Base-by-base conservation (phyloP, 2,113 vertebrate genomes). In the Onychostoma macrolepis region DNA sequence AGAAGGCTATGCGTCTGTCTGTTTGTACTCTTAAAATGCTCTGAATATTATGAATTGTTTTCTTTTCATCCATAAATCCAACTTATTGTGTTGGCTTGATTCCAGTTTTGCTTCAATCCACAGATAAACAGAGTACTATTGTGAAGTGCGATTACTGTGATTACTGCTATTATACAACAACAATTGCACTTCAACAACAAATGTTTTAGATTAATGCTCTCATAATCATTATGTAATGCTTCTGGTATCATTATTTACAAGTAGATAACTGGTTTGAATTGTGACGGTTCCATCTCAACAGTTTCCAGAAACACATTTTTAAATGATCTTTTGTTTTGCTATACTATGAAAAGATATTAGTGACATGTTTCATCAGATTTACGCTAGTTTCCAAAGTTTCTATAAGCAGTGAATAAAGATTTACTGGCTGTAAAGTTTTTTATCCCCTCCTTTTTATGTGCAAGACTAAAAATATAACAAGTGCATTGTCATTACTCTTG, bases 91-190 rank as follows among this genome's bases (percentile, higher is more conserved):
- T 63, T 61, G 78, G 78, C 21, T 76, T 43, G n/a, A 45, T 71
- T 74, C 15, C 7, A 41, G 53, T 63, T 38, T 80, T 63, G 30
- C 72, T 76, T 76, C 41, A 76, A 17, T 76, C 41, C 13, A 76
- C 36, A 15, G 78, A 80, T 61, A 17, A 63, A 80, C 33, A 61
- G 53, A 43, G 33, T n/a, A 41, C 78, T 63, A 63, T 80, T 63
- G 56, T 63, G 24, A 17, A 80, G 33, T 41, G 21, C 1, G 24
- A 80, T 80, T 38, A 80, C 53, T 80, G 24, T 80, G 53, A 80
- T 80, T 61, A 61, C 30, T 56, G 77, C 78, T 17, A 61, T 43
- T 80, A 63, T 63, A 26, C 78, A 80, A 61, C 33, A 61, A 58
- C 3, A 24, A 61, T 15, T 24, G 33, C 33, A 61, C 78, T 61